Evolutionary conservation across 2,113 vertebrate species (phyloP).

Genomic region (Falco punctatus): DNA sequence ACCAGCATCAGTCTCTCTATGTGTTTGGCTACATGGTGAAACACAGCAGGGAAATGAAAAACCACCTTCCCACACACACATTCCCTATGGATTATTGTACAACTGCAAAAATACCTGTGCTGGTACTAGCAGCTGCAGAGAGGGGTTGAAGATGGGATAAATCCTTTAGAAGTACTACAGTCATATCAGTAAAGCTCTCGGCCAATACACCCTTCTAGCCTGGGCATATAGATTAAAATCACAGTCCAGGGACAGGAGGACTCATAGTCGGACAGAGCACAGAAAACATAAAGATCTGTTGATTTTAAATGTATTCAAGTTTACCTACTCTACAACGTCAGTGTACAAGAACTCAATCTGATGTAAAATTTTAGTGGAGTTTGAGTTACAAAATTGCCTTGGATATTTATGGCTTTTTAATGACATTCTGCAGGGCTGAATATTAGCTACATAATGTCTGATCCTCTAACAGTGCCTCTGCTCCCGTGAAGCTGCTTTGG

Average conservation of each 20-base stretch:
- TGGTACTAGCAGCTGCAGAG: not conserved
- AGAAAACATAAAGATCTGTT: not conserved
- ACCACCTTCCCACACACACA: rapidly evolving
- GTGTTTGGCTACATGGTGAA: not conserved
- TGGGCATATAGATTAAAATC: not conserved
- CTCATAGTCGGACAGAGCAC: not conserved
- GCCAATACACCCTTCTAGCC: not conserved
- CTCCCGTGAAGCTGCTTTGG: not conserved
- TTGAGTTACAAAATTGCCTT: not conserved
- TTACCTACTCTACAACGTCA: not conserved
- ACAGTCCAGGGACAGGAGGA: not conserved
- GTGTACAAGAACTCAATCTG: not conserved
- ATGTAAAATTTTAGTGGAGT: not conserved
- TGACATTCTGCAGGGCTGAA: not conserved
- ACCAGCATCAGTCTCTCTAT: not conserved
- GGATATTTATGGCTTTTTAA: not conserved
- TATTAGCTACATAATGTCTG: not conserved
- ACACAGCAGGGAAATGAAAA: not conserved
- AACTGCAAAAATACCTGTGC: not conserved
- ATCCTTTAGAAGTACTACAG: not conserved
- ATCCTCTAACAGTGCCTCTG: not conserved
- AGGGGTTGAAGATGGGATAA: not conserved
- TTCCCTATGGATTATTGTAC: not conserved
- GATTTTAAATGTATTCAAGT: not conserved
- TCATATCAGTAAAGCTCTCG: rapidly evolving